phyloP scores from a whole-genome alignment of 2,888 invertebrate species.

The Podotricha telesiphe region DNA sequence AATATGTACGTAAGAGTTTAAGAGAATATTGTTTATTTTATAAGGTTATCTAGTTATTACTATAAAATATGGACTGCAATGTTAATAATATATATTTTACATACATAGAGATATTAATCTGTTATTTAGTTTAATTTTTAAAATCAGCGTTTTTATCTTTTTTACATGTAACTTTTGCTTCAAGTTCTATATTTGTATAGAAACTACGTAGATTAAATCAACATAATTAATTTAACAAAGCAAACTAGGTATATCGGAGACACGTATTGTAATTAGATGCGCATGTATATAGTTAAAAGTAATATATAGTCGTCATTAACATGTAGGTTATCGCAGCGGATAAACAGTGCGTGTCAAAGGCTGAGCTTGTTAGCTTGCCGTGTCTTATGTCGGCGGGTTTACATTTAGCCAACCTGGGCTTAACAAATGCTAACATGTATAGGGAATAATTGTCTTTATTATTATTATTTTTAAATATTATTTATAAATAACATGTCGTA shows the following conservation, averaged over 20 bases:
- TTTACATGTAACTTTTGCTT: no score
- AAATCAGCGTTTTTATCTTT: no score
- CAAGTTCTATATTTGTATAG: no score
- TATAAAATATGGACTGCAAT: no score
- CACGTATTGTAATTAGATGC: slow-evolving; percentile 8
- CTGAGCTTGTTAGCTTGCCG: slow-evolving; percentile 59
- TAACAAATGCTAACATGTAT: slow-evolving; percentile 1
- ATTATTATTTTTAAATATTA: neutral
- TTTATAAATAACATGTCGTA: no score
- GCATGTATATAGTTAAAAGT: slow-evolving; percentile 27
- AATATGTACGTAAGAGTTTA: no score
- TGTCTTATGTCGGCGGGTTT: slow-evolving; percentile 52
- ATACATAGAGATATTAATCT: no score
- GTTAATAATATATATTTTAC: no score
- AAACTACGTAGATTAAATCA: neutral
- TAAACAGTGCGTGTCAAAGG: slow-evolving; percentile 72
- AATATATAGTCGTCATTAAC: slow-evolving; percentile 31
- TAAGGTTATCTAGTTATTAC: no score
- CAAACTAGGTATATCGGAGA: neutral
- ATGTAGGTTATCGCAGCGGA: slow-evolving; percentile 61
- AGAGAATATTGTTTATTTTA: no score
- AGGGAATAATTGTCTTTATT: neutral
- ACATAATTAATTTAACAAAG: neutral
- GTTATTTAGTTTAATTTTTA: no score
- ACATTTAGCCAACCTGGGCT: neutral